These are phyloP conservation scores for Epinotia demarniana DNA, from an alignment of 2,888 invertebrate genomes.

Conservation along the genomic window DNA sequence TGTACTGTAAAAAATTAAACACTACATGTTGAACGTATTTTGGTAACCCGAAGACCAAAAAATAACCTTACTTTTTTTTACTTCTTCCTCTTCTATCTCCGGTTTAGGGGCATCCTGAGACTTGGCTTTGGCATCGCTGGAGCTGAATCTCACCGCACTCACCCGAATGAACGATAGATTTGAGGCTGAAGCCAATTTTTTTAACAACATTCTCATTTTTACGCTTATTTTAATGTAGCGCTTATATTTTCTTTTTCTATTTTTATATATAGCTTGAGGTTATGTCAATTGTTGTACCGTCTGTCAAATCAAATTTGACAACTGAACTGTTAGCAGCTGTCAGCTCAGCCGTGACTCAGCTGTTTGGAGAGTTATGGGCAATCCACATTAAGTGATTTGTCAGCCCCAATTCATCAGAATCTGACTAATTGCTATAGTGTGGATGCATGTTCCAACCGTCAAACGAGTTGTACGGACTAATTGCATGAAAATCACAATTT, in stretches of 20 bases:
- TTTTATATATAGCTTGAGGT: slow-evolving; percentile 12
- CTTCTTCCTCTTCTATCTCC: slow-evolving; percentile 62
- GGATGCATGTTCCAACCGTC: no score
- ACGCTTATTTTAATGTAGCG: background rate
- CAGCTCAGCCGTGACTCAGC: background rate
- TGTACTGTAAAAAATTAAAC: background rate
- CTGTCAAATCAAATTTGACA: background rate
- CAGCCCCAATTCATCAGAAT: no score
- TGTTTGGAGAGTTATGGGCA: no score
- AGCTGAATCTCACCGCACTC: slow-evolving; percentile 58
- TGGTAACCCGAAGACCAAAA: background rate
- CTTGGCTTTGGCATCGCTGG: slow-evolving; percentile 62
- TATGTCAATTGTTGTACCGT: slow-evolving; percentile 14
- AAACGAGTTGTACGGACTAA: no score
- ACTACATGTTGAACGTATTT: background rate
- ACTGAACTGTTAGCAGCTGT: no score
- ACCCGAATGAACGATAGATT: slow-evolving; percentile 56
- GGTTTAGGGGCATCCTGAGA: slow-evolving; percentile 59
- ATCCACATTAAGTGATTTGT: no score
- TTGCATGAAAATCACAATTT: no score
- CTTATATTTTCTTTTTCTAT: slow-evolving; percentile 6
- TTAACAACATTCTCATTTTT: slow-evolving; percentile 74
- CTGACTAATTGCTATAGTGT: no score
- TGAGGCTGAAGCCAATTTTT: slow-evolving; percentile 55
- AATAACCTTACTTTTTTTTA: slow-evolving; percentile 73